Percentiles rank a stretch among this genome's conserved stretches.
Conservation (phyloP, 2,888 invertebrate genomes). For the Agapetus fuscipes region DNA sequence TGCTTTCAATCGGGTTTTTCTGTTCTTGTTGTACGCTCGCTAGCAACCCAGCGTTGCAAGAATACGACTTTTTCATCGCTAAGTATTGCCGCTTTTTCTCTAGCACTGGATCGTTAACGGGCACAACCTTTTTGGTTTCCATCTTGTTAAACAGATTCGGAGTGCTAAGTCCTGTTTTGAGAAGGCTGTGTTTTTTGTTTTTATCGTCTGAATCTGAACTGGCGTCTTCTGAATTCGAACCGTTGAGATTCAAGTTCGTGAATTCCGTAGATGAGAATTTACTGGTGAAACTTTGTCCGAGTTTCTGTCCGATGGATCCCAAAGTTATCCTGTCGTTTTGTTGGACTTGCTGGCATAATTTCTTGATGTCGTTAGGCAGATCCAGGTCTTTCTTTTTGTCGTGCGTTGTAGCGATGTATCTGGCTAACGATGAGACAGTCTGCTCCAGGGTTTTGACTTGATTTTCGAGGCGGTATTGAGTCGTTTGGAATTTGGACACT, state of each 20-base stretch:
- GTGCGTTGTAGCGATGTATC: conserved; percentile 59
- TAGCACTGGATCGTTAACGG: conserved; percentile 25
- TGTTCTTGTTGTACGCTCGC: conserved; percentile 22
- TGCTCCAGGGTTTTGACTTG: conserved; percentile 66
- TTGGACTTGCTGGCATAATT: conserved; percentile 58
- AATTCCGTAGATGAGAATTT: conserved; percentile 33
- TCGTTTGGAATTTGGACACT: conserved; percentile 51
- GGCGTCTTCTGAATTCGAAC: conserved; percentile 29
- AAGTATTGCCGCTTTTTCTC: conserved; percentile 29
- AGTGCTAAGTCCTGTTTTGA: conserved; percentile 35
- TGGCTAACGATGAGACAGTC: conserved; percentile 60
- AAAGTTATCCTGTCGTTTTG: conserved; percentile 24
- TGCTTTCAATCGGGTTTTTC: background rate
- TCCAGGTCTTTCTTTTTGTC: conserved; percentile 57
- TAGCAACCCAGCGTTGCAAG: conserved; percentile 38
- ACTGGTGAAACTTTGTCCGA: conserved; percentile 27
- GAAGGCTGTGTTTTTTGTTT: conserved; percentile 27
- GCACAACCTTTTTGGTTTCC: conserved; percentile 23
- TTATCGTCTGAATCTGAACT: conserved; percentile 31
- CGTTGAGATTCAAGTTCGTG: conserved; percentile 24
- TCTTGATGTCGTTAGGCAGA: conserved; percentile 62
- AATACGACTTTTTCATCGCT: conserved; percentile 39
- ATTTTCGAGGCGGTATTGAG: conserved; percentile 55
- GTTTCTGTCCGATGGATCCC: conserved; percentile 17
- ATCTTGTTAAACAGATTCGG: conserved; percentile 40